Conservation (phyloP, 1,140 invertebrate species). For the Acyrthosiphon pisum region DNA sequence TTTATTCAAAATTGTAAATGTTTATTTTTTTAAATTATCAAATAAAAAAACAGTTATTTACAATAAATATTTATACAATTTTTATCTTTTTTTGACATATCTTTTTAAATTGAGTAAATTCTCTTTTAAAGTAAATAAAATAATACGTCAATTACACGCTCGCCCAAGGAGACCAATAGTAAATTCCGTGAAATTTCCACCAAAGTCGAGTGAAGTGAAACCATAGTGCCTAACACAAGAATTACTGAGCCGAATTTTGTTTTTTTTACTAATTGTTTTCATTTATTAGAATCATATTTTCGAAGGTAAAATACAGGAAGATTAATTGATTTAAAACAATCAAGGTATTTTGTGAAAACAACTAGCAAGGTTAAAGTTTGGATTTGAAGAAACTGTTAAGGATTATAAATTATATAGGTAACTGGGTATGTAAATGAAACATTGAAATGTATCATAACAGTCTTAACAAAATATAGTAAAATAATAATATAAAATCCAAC, state of each 20-base stretch:
- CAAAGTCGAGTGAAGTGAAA: neutral
- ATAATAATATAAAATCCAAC: neutral
- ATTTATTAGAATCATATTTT: neutral
- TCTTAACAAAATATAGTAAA: neutral
- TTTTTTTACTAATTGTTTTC: constrained; percentile 13
- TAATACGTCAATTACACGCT: neutral
- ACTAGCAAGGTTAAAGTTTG: constrained; percentile 1
- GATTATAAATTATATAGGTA: neutral
- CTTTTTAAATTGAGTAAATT: neutral
- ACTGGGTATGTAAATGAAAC: neutral
- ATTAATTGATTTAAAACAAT: neutral
- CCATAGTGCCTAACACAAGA: neutral
- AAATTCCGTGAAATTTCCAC: neutral
- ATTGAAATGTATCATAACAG: neutral
- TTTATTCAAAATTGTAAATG: neutral
- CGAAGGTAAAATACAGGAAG: constrained; percentile 15
- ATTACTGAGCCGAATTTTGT: neutral
- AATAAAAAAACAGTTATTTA: too few species aligned
- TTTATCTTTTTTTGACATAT: neutral
- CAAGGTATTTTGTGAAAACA: constrained; percentile 21
- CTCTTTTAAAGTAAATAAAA: neutral
- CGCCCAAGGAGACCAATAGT: neutral
- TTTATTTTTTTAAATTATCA: neutral
- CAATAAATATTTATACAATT: neutral
- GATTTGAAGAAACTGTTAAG: neutral